Evolutionary conservation across 1,140 invertebrate genomes (phyloP).

Genomic region (Aphis craccivora): DNA sequence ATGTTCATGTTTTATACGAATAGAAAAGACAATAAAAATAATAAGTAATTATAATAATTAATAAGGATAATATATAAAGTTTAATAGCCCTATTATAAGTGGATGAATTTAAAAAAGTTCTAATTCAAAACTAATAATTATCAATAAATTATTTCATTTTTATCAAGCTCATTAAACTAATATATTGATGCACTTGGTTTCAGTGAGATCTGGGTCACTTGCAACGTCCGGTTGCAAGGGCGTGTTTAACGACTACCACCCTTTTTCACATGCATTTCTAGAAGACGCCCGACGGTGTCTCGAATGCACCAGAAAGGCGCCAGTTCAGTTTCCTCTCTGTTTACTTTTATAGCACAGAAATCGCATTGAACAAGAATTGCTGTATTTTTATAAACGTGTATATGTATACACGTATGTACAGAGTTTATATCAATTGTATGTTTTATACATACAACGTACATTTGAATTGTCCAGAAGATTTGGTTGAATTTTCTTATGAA

Average conservation of each 20-base stretch:
- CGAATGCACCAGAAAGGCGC: constrained; percentile 34
- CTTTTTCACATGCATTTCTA: neutral
- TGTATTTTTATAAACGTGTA: neutral
- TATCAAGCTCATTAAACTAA: neutral
- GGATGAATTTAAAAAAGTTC: neutral
- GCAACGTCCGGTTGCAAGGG: constrained; percentile 2
- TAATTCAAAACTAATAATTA: neutral
- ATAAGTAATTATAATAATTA: neutral
- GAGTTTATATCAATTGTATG: neutral
- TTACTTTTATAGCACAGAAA: constrained; percentile 32
- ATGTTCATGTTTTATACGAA: neutral
- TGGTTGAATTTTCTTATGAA: neutral
- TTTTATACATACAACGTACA: neutral
- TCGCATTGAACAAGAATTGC: neutral
- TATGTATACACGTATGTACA: neutral
- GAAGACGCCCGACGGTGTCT: neutral
- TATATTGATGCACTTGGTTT: neutral
- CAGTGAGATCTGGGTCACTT: constrained; percentile 10
- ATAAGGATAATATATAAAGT: neutral
- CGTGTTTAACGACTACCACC: constrained; percentile 22
- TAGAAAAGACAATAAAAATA: neutral
- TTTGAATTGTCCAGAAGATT: neutral
- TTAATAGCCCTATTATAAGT: neutral
- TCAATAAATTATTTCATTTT: neutral
- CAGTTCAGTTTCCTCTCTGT: constrained; percentile 38